Evolutionary conservation across 2,113 vertebrate species (phyloP).

Genomic region (Baryphthengus martii): DNA sequence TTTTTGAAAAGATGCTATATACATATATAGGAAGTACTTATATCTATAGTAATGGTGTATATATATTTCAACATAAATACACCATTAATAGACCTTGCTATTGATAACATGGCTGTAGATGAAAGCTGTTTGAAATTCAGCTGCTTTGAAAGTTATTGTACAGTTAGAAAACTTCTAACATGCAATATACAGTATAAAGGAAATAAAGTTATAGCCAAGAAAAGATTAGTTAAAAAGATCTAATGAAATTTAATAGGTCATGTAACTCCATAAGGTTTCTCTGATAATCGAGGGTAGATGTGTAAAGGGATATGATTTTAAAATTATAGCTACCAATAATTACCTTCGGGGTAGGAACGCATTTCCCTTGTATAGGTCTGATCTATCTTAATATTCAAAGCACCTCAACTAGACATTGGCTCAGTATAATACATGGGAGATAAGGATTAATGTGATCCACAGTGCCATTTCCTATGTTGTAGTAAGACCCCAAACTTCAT

Average conservation of each 20-base stretch:
- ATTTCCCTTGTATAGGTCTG: neutral
- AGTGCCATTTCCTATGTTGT: neutral
- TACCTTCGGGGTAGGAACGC: neutral
- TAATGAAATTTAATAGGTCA: neutral
- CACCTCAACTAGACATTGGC: neutral
- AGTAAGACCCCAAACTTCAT: neutral
- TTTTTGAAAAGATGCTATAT: accelerated
- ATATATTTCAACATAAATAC: neutral
- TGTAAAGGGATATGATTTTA: neutral
- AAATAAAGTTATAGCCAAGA: neutral
- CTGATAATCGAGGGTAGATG: neutral
- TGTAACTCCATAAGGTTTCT: neutral
- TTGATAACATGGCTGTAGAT: neutral
- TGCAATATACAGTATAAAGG: neutral
- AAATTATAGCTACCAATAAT: neutral
- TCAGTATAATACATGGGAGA: neutral
- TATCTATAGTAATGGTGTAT: neutral
- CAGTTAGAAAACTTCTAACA: neutral
- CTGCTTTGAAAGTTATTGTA: neutral
- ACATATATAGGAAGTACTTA: neutral
- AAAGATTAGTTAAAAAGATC: neutral
- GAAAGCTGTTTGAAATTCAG: neutral
- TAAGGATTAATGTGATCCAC: neutral
- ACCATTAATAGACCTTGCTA: neutral
- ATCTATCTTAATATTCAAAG: neutral